Evolutionary conservation across 2,888 invertebrate species (phyloP), one percentile per base, ranked within the genome.

Genomic region (Aphelenchoides bicaudatus): DNA sequence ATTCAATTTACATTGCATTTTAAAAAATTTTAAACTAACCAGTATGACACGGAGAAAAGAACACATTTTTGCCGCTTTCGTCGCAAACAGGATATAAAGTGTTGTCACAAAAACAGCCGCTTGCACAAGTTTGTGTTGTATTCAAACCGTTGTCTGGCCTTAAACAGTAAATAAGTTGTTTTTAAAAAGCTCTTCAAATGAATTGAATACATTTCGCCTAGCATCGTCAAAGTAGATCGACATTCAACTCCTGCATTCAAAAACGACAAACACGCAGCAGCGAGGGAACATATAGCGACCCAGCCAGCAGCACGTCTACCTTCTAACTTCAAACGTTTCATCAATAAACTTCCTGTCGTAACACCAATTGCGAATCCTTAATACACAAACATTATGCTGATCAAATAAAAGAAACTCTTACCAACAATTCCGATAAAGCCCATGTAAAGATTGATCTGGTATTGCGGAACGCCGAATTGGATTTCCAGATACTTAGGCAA

Each of bases 71-170:
- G 23, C 77, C 74, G 48, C 70, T 54, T 8, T 54, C 49, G 52
- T 68, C 62, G 59, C 81, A 81, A 2, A 81, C 74, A 0, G 81
- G 80, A 63, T 79, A 80, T 47, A 79, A 67, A 29, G 70, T 64
- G 0, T 70, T 67, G 1, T 75, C 73, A 58, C 80, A 81, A 27
- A 66, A 62, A 65, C 81, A 81, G 37, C 71, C 73, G 4, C 49
- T 39, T 57, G 78, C 73, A 63, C 80, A 81, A 5, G 65, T 29
- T 8, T 59, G 63, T 50, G 59, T 67, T 31, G 47, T 38, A 28
- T 48, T 66, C 28, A 39, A 58, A 5, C 38, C 55, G 2, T 59
- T 67, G 10, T 29, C 4, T 6, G 58, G 49, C 16, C 56, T 50
- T 34, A 64, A 21, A 66, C 30, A 39, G n/a, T n/a, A 61, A 6